These are phyloP conservation scores for Heterotis niloticus DNA, from an alignment of 2,113 vertebrate genomes.

Conservation along the genomic window DNA sequence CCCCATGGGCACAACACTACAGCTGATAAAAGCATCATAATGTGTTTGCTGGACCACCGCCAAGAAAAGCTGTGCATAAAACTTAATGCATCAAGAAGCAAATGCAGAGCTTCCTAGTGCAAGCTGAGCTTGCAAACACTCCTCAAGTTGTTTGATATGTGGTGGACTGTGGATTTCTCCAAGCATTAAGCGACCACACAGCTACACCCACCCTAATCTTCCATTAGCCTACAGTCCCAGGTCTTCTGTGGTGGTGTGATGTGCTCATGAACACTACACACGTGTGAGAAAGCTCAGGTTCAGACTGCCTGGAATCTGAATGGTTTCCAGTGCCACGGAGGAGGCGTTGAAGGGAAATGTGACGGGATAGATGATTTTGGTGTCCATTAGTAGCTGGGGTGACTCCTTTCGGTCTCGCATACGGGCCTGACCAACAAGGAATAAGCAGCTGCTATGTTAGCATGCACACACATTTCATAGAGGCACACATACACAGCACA, in stretches of 20 bases:
- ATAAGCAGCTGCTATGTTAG: background rate
- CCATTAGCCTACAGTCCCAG: too few species aligned
- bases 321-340: conserved; percentile 89
- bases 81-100: background rate
- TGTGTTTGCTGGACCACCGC: conserved; percentile 3
- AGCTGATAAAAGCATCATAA: conserved; percentile 18
- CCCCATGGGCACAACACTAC: conserved; percentile 33
- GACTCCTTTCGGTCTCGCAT: conserved; percentile 90
- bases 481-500: background rate
- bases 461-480: conserved; percentile 10
- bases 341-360: conserved; percentile 96
- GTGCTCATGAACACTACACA: conserved; percentile 66
- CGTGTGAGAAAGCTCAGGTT: conserved; percentile 88
- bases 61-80: conserved; percentile 1
- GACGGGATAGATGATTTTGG: conserved; percentile 94
- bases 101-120: too few species aligned
- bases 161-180: too few species aligned
- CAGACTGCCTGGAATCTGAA: conserved; percentile 91
- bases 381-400: conserved; percentile 94
- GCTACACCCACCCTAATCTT: too few species aligned
- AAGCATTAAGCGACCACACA: too few species aligned
- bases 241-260: too few species aligned
- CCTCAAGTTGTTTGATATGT: too few species aligned
- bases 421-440: conserved; percentile 69
- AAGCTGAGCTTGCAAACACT: too few species aligned